Evolutionary conservation across 2,113 vertebrate genomes (phyloP).

Genomic region (Prunella himalayana): DNA sequence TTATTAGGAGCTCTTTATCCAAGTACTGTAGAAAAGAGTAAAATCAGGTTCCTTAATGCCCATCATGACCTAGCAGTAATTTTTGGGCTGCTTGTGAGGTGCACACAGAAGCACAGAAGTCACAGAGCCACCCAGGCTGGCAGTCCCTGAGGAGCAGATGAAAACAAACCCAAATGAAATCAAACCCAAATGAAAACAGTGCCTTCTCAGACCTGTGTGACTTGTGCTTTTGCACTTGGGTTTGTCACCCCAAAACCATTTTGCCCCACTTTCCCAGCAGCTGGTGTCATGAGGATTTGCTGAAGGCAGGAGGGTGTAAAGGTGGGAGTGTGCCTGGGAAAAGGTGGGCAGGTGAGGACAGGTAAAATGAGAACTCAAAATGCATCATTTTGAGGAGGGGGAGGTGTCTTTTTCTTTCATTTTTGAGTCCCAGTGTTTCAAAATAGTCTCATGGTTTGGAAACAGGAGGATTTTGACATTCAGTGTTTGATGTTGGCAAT

Average conservation of each 20-base stretch:
- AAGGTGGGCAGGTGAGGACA: neutral
- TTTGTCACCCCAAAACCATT: neutral
- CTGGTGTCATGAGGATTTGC: accelerated
- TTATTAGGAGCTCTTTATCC: neutral
- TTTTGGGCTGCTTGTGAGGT: neutral
- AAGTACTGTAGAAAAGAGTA: neutral
- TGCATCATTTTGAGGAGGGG: neutral
- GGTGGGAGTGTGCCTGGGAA: accelerated
- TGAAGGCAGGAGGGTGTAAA: neutral
- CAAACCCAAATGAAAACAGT: accelerated
- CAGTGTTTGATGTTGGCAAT: neutral
- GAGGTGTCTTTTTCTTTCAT: neutral
- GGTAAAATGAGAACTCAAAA: neutral
- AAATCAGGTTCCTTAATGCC: neutral
- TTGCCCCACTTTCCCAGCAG: neutral
- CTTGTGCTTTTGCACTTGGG: neutral
- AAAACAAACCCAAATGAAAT: neutral
- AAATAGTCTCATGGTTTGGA: neutral
- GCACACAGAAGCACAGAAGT: neutral
- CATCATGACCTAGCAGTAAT: neutral
- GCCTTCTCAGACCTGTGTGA: neutral
- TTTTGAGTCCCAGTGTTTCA: neutral
- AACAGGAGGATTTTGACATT: slow-evolving; percentile 13
- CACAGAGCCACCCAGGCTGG: neutral
- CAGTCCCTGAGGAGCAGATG: neutral